A percentile compares a stretch with the other conserved stretches of the same genome.
These are phyloP conservation scores for Drosophila persimilis DNA, from an alignment of 1,140 invertebrate genomes.

Conservation along the genomic window DNA sequence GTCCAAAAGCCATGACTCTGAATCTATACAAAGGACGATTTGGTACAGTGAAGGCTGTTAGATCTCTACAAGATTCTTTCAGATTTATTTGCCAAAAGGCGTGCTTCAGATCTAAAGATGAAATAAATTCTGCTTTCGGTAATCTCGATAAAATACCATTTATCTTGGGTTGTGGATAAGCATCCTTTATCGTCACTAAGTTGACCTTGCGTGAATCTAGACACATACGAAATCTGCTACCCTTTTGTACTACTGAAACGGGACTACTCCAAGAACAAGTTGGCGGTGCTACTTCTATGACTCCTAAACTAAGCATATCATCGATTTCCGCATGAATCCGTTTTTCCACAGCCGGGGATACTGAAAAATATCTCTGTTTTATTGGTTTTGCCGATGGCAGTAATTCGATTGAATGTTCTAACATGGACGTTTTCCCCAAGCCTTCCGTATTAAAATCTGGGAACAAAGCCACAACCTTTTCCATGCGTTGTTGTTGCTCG, in stretches of 20 bases:
- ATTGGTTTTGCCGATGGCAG: not conserved
- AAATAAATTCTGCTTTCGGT: too few species aligned
- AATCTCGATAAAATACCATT: too few species aligned
- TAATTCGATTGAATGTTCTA: slow-evolving; percentile 1
- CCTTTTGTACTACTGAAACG: too few species aligned
- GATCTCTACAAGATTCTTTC: slow-evolving; percentile 1
- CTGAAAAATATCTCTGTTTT: slow-evolving; percentile 1
- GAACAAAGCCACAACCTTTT: too few species aligned
- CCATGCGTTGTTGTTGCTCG: too few species aligned
- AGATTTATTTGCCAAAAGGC: too few species aligned
- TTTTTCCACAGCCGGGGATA: not conserved
- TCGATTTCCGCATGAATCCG: not conserved
- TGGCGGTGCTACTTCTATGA: not conserved
- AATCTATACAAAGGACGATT: slow-evolving; percentile 1
- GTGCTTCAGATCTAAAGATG: too few species aligned
- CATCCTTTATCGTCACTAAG: too few species aligned
- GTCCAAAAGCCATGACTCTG: not conserved
- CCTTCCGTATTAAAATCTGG: not conserved
- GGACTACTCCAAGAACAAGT: slow-evolving; percentile 4
- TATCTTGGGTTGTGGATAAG: too few species aligned
- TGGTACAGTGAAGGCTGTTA: not conserved
- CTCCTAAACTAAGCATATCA: slow-evolving; percentile 1
- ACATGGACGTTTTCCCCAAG: not conserved
- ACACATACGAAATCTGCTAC: too few species aligned
- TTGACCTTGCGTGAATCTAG: too few species aligned